These are phyloP conservation scores for Agrenia bidenticulata DNA, from an alignment of 2,888 invertebrate genomes.

Conservation along the genomic window DNA sequence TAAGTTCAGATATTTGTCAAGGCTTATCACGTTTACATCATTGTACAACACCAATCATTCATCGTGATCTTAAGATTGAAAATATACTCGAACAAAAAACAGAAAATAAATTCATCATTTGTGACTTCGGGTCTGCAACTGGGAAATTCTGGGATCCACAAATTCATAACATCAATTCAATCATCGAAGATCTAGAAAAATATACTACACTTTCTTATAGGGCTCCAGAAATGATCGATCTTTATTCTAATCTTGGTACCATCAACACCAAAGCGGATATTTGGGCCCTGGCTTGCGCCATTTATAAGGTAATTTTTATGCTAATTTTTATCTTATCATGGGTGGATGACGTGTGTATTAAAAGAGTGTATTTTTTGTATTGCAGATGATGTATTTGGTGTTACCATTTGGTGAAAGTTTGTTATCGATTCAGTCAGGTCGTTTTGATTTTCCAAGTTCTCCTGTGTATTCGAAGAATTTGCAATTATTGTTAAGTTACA, in stretches of 20 bases:
- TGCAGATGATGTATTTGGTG: conserved; percentile 84
- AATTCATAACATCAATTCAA: conserved; percentile 56
- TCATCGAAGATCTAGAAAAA: conserved; percentile 82
- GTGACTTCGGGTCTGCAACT: conserved; percentile 94
- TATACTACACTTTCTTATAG: conserved; percentile 89
- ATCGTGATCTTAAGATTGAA: conserved; percentile 57
- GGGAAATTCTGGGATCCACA: conserved; percentile 71
- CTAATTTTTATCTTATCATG: too few relatives aligned
- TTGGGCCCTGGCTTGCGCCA: conserved; percentile 63
- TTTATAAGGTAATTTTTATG: conserved; percentile 41
- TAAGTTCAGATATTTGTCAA: conserved; percentile 78
- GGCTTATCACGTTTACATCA: conserved; percentile 66
- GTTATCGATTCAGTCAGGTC: conserved; percentile 83
- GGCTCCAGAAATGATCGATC: conserved; percentile 78
- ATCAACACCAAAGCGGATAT: conserved; percentile 86
- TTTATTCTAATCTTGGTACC: conserved; percentile 60
- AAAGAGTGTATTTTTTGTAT: conserved; percentile 58
- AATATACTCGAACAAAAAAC: conserved; percentile 41
- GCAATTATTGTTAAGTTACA: conserved; percentile 76
- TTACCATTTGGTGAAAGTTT: conserved; percentile 89
- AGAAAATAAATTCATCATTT: conserved; percentile 75
- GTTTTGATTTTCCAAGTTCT: conserved; percentile 77
- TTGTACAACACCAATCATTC: conserved; percentile 67
- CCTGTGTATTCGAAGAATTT: conserved; percentile 71
- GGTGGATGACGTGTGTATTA: neutral